These are phyloP conservation scores for Piezodorus guildinii DNA, from an alignment of 1,140 invertebrate genomes.

Conservation along the genomic window DNA sequence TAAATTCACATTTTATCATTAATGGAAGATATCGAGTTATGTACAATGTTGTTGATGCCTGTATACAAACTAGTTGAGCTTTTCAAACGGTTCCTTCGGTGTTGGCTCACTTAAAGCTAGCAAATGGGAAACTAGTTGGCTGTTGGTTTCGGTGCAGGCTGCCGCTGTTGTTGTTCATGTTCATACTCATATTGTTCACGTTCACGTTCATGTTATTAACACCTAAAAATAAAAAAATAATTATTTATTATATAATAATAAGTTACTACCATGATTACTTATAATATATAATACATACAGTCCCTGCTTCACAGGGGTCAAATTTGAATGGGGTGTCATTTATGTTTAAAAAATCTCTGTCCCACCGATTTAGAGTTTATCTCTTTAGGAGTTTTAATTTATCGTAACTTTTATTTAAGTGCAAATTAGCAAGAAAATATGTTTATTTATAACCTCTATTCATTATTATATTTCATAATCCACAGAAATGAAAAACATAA, in stretches of 20 bases:
- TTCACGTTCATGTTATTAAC: background rate
- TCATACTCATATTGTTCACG: background rate
- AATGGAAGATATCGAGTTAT: slow-evolving; percentile 14
- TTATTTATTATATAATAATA: background rate
- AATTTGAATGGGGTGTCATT: no score
- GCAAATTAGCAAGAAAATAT: no score
- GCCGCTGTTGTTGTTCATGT: background rate
- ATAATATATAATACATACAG: no score
- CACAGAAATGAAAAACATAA: no score
- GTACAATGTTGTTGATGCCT: slow-evolving; percentile 9
- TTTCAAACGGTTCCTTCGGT: background rate
- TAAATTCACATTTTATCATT: background rate
- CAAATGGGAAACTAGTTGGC: slow-evolving; percentile 3
- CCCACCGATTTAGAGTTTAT: no score
- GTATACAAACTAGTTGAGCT: slow-evolving; percentile 9
- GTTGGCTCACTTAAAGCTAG: slow-evolving; percentile 7
- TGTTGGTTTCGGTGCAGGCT: background rate
- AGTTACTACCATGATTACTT: no score
- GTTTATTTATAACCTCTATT: no score
- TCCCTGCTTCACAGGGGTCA: no score
- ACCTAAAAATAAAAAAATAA: slow-evolving; percentile 1
- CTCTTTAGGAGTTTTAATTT: no score
- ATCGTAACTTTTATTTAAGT: no score
- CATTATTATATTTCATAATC: no score
- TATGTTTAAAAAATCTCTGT: no score